Conservation (phyloP, 2,888 invertebrate species). For the Halictus quadricinctus region DNA sequence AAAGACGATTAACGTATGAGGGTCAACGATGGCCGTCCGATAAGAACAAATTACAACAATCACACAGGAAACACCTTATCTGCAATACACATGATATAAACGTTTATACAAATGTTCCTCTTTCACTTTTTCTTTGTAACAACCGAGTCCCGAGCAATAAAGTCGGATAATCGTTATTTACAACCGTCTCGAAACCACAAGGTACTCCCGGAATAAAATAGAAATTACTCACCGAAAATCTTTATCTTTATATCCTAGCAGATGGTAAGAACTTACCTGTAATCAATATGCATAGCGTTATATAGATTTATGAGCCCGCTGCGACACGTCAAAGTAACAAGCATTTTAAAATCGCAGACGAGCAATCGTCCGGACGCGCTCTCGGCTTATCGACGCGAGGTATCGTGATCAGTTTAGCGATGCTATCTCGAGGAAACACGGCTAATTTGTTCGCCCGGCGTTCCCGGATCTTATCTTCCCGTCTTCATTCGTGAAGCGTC, state of each 20-base stretch:
- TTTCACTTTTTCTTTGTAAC: not conserved
- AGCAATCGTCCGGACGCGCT: not conserved
- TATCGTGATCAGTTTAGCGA: not conserved
- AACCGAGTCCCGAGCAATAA: not conserved
- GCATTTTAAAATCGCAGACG: not conserved
- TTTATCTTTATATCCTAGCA: not conserved
- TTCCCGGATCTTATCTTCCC: constrained; percentile 16
- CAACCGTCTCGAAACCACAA: not conserved
- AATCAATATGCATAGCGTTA: not conserved
- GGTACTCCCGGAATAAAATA: not conserved
- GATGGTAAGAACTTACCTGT: not conserved
- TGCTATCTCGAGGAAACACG: constrained; percentile 1
- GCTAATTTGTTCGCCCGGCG: constrained; percentile 22
- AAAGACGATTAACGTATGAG: not conserved
- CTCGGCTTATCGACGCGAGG: not conserved
- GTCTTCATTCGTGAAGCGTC: constrained; percentile 28
- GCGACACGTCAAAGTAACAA: not conserved
- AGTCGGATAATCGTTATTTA: not conserved
- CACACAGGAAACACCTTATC: not conserved
- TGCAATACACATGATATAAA: not conserved
- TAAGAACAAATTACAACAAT: not conserved
- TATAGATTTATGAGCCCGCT: not conserved
- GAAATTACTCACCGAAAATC: not conserved
- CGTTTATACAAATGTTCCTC: not conserved
- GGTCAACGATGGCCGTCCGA: not conserved